A percentile compares a stretch with the other conserved stretches of the same genome.
Evolutionary conservation across 2,113 vertebrate genomes (phyloP).

Genomic region (Nannobrachium achirus): DNA sequence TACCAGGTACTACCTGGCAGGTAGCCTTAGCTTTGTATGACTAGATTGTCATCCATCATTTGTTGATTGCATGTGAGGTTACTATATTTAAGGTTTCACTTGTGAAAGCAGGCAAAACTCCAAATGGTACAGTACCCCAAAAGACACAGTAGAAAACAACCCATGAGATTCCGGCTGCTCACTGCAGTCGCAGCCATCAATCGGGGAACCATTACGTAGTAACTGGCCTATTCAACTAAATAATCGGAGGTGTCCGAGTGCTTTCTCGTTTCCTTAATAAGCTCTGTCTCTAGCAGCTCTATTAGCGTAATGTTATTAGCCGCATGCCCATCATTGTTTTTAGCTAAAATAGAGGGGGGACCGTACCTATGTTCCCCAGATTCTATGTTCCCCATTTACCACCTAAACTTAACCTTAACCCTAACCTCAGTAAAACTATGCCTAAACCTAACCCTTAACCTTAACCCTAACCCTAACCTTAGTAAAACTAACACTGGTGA

Average conservation of each 20-base stretch:
- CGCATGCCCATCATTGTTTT: constrained; percentile 1
- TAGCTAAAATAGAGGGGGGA: too few species aligned
- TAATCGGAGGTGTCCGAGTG: constrained; percentile 15
- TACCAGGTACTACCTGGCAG: too few species aligned
- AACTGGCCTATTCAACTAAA: not conserved
- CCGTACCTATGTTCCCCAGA: too few species aligned
- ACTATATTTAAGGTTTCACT: not conserved
- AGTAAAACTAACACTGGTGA: too few species aligned
- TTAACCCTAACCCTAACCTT: too few species aligned
- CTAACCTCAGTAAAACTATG: too few species aligned
- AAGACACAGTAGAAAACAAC: not conserved
- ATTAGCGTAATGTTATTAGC: not conserved
- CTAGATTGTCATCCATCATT: too few species aligned
- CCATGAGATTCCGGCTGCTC: not conserved
- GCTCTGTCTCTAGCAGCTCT: not conserved
- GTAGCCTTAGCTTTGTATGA: too few species aligned
- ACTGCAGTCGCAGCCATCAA: not conserved
- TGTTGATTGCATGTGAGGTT: too few species aligned
- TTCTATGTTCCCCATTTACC: too few species aligned
- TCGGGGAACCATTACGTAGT: not conserved
- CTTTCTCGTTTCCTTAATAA: constrained; percentile 15
- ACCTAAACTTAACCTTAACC: too few species aligned
- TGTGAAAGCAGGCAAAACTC: not conserved
- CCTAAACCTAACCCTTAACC: too few species aligned
- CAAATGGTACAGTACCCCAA: not conserved